Evolutionary conservation across 2,797 vertebrate species (phyloP).

Genomic region (Ptychobarbus kaznakovi): DNA sequence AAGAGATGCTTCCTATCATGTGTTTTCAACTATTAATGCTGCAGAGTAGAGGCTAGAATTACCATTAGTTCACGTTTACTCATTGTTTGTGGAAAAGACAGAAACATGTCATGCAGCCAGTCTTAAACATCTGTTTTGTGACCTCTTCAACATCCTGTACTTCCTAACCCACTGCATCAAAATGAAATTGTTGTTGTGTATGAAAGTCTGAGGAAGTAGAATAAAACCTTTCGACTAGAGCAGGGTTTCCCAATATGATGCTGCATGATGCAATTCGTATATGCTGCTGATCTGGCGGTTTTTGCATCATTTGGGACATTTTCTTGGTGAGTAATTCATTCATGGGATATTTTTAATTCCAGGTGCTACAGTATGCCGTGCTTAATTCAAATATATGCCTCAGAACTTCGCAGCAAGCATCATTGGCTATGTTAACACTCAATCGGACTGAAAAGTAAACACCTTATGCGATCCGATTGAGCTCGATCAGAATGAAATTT

Average conservation of each 20-base stretch:
- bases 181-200: neutral
- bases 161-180: neutral
- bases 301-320: neutral
- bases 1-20: constrained; percentile 56
- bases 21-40: neutral
- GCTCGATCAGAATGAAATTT: no score
- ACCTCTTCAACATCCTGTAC: constrained; percentile 12
- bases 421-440: no score
- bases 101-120: constrained; percentile 2
- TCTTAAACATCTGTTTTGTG: constrained; percentile 15
- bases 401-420: neutral
- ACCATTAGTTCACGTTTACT: neutral
- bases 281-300: neutral
- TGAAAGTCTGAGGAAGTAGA: neutral
- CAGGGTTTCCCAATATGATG: neutral
- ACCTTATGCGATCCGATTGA: no score
- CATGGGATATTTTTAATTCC: neutral
- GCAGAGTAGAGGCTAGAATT: constrained; percentile 6
- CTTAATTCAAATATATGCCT: constrained; percentile 46
- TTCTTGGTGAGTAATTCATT: neutral
- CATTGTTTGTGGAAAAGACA: constrained; percentile 21
- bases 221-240: neutral
- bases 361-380: neutral
- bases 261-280: neutral
- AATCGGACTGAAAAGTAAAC: no score